phyloP scores from a whole-genome alignment of 2,888 invertebrate species.

The Choreutis nemorana region DNA sequence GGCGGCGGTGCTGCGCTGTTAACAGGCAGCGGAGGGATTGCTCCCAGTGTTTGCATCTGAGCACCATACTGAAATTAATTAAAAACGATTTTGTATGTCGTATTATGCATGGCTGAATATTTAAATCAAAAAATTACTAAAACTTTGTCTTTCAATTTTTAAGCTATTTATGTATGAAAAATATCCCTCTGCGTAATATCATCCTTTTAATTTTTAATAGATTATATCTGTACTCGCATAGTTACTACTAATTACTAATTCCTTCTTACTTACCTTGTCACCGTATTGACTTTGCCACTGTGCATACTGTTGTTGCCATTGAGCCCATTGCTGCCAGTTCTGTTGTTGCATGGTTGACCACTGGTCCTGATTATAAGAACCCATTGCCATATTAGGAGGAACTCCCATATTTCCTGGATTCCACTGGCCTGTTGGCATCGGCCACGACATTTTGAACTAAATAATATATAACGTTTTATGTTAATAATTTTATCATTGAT shows the following conservation, averaged over 20 bases:
- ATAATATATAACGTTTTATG: not conserved
- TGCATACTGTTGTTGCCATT: conserved; percentile 80
- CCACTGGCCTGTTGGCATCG: conserved; percentile 40
- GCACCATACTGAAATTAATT: conserved; percentile 39
- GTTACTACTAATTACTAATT: too few relatives aligned
- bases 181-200: too few relatives aligned
- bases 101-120: too few relatives aligned
- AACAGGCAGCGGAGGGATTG: conserved; percentile 22
- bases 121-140: too few relatives aligned
- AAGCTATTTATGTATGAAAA: too few relatives aligned
- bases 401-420: conserved; percentile 27
- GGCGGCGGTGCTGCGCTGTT: conserved; percentile 20
- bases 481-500: conserved; percentile 5
- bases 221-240: too few relatives aligned
- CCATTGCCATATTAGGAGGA: conserved; percentile 32
- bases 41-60: conserved; percentile 42
- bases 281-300: conserved; percentile 81
- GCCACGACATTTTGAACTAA: conserved; percentile 42
- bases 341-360: conserved; percentile 76
- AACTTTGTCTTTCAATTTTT: too few relatives aligned
- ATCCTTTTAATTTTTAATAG: too few relatives aligned
- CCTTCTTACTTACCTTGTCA: conserved; percentile 70
- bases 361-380: conserved; percentile 69
- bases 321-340: conserved; percentile 78
- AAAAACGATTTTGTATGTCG: conserved; percentile 1